Conservation (phyloP, 2,113 vertebrate species). For the Stigmatopora argus region DNA sequence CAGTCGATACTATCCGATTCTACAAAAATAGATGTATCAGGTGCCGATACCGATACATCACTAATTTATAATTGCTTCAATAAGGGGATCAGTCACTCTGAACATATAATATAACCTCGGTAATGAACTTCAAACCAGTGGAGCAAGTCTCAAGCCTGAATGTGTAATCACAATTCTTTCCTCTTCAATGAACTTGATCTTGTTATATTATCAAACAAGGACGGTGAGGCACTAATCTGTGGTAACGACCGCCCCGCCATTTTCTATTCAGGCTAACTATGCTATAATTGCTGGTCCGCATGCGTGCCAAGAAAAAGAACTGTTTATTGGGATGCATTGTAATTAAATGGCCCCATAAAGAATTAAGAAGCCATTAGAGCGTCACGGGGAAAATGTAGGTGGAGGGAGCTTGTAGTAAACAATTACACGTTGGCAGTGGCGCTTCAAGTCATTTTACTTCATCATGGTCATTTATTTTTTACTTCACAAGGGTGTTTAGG, state of each 20-base stretch:
- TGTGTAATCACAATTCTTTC: background rate
- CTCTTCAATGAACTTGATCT: background rate
- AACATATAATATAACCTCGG: background rate
- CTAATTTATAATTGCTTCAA: too few species aligned
- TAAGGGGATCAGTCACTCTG: too few species aligned
- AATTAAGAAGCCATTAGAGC: conserved; percentile 67
- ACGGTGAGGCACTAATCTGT: conserved; percentile 37
- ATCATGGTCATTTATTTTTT: too few species aligned
- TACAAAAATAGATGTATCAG: too few species aligned
- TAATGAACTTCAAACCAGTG: background rate
- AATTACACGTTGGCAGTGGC: conserved; percentile 45
- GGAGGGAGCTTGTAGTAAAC: conserved; percentile 36
- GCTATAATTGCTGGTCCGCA: conserved; percentile 58
- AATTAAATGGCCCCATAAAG: conserved; percentile 67
- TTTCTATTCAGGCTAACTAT: conserved; percentile 57
- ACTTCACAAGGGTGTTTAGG: too few species aligned
- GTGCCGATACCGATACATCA: too few species aligned
- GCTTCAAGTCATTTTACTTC: background rate
- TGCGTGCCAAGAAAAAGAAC: conserved; percentile 32
- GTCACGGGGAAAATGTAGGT: conserved; percentile 40
- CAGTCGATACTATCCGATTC: too few species aligned
- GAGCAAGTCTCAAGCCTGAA: background rate
- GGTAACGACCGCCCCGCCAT: conserved; percentile 46
- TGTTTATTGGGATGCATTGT: conserved; percentile 56
- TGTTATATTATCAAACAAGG: background rate